Percentiles rank a stretch among this genome's conserved stretches.
These are phyloP conservation scores for Silvanus unidentatus DNA, from an alignment of 2,888 invertebrate genomes.

Conservation along the genomic window DNA sequence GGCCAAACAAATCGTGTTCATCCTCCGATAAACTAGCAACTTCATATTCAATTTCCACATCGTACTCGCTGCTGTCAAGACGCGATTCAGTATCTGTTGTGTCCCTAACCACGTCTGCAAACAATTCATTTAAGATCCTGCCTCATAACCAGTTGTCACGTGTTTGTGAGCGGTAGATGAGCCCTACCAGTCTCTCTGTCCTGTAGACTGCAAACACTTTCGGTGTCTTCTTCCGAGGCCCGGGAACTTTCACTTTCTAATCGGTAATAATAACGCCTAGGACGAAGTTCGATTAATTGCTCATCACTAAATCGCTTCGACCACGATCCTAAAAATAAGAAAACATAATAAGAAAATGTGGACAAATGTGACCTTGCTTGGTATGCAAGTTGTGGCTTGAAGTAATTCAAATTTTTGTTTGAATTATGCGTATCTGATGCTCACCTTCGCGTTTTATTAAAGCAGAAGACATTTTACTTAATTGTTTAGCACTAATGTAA, in stretches of 20 bases:
- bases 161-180: conserved; percentile 10
- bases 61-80: conserved; percentile 23
- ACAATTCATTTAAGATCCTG: conserved; percentile 28
- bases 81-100: conserved; percentile 41
- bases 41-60: conserved; percentile 38
- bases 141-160: background rate
- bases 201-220: conserved; percentile 59
- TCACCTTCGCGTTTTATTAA: too few species aligned
- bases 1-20: conserved; percentile 26
- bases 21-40: conserved; percentile 51
- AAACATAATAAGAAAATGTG: too few species aligned
- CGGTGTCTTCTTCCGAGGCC: conserved; percentile 45
- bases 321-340: too few species aligned
- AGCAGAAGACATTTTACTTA: too few species aligned
- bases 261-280: conserved; percentile 31
- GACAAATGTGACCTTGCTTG: conserved; percentile 4
- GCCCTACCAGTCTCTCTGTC: conserved; percentile 61
- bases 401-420: conserved; percentile 1
- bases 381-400: conserved; percentile 9
- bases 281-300: conserved; percentile 16
- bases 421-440: too few species aligned
- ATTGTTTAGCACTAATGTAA: too few species aligned
- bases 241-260: conserved; percentile 47
- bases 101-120: conserved; percentile 43
- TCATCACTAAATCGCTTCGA: background rate